These are phyloP conservation scores for Uloborus diversus DNA, from an alignment of 1,140 invertebrate genomes.

Conservation along the genomic window DNA sequence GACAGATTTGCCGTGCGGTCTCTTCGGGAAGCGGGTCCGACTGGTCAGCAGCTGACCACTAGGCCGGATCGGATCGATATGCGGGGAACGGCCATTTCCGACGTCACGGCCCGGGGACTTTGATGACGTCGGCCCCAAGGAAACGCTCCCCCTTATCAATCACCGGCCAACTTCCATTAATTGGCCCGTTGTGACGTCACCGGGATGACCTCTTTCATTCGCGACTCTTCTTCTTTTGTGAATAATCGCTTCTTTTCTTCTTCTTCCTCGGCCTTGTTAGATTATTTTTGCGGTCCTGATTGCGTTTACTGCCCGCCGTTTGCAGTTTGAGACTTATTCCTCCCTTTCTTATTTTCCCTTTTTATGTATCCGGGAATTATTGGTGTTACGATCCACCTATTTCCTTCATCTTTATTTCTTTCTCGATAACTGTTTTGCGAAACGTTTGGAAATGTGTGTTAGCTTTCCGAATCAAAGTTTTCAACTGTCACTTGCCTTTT, in stretches of 20 bases:
- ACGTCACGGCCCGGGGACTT: conserved; percentile 50
- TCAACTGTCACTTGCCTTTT: too few species aligned
- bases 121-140: conserved; percentile 46
- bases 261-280: neutral
- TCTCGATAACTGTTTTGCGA: too few species aligned
- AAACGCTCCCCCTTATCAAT: conserved; percentile 49
- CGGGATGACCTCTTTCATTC: conserved; percentile 53
- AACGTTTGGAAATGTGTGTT: too few species aligned
- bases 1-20: conserved; percentile 33
- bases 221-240: conserved; percentile 44
- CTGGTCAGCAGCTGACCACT: conserved; percentile 41
- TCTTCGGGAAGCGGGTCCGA: conserved; percentile 21
- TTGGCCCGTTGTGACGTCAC: conserved; percentile 54
- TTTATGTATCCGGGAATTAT: too few species aligned
- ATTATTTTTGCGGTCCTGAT: conserved; percentile 35
- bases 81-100: conserved; percentile 38
- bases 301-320: conserved; percentile 40
- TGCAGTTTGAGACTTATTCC: conserved; percentile 3
- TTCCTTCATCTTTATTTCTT: too few species aligned
- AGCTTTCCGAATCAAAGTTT: too few species aligned
- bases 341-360: neutral
- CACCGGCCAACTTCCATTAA: conserved; percentile 53
- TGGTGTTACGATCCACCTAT: too few species aligned
- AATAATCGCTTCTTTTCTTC: conserved; percentile 44
- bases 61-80: conserved; percentile 37